Percentiles rank a stretch among this genome's conserved stretches.
Conservation (phyloP, 2,888 invertebrate genomes). For the Tetanocera ferruginea region DNA sequence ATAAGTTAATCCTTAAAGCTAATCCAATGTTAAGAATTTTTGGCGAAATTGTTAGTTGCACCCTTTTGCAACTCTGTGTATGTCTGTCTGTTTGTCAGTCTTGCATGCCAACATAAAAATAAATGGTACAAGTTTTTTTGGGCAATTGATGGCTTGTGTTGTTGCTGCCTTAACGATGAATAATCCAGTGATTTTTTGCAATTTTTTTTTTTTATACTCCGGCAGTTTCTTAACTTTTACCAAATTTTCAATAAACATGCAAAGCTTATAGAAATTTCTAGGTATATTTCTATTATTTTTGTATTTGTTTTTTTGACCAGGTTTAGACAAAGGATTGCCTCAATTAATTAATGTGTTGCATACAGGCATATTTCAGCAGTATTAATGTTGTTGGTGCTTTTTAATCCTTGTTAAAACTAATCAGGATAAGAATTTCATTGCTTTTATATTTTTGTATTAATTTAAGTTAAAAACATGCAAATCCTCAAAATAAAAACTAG, state of each 20-base stretch:
- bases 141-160: background rate
- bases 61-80: background rate
- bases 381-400: background rate
- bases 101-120: background rate
- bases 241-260: slow-evolving; percentile 35
- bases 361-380: slow-evolving; percentile 5
- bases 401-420: slow-evolving; percentile 22
- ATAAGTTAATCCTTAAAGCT: slow-evolving; percentile 4
- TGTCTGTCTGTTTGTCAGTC: background rate
- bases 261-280: background rate
- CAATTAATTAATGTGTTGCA: slow-evolving; percentile 37
- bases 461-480: background rate
- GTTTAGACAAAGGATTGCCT: background rate
- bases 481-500: background rate
- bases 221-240: slow-evolving; percentile 16
- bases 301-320: background rate
- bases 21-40: background rate
- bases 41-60: slow-evolving; percentile 7
- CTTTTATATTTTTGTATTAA: background rate
- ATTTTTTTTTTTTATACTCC: background rate
- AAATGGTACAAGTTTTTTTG: background rate
- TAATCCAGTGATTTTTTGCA: background rate
- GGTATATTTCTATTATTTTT: background rate
- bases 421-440: slow-evolving; percentile 13
- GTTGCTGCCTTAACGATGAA: no score